Percentiles rank a stretch among this genome's conserved stretches.
Conservation (phyloP, 2,797 vertebrate genomes). For the Ibycter americanus region DNA sequence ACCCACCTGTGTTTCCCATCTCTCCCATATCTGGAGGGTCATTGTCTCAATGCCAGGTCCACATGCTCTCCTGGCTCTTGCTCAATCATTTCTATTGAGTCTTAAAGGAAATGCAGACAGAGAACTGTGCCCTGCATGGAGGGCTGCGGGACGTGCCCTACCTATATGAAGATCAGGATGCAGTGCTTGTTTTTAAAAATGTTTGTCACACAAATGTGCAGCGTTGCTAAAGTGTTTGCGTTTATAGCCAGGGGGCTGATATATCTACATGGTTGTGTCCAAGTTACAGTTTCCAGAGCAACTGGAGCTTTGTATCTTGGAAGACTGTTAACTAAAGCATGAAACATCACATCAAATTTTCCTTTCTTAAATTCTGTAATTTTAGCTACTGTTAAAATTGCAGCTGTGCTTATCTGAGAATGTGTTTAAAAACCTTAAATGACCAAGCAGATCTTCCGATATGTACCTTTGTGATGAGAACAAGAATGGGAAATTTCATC, state of each 20-base stretch:
- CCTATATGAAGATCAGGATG: neutral
- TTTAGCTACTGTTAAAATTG: neutral
- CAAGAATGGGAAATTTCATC: neutral
- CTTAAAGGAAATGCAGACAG: neutral
- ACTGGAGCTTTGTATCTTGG: constrained; percentile 51
- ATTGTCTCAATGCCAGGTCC: accelerated
- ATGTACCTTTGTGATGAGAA: neutral
- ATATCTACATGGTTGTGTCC: constrained; percentile 34
- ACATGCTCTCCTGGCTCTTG: neutral
- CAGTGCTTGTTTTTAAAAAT: neutral
- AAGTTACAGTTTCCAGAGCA: constrained; percentile 69
- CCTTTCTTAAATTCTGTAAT: neutral
- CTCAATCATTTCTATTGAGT: neutral
- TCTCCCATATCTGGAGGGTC: neutral
- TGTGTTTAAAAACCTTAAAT: neutral
- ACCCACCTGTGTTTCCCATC: neutral
- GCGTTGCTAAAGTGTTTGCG: constrained; percentile 5
- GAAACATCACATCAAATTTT: constrained; percentile 7
- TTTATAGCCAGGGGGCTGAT: constrained; percentile 43
- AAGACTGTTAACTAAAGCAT: constrained; percentile 20
- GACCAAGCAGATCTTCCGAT: neutral
- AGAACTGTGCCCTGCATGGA: neutral
- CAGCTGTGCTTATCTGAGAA: neutral
- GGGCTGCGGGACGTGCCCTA: neutral
- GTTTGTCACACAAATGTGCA: neutral